Percentiles rank a stretch among this genome's conserved stretches.
Conservation (phyloP, 1,140 invertebrate genomes). For the Hycleus cichorii region DNA sequence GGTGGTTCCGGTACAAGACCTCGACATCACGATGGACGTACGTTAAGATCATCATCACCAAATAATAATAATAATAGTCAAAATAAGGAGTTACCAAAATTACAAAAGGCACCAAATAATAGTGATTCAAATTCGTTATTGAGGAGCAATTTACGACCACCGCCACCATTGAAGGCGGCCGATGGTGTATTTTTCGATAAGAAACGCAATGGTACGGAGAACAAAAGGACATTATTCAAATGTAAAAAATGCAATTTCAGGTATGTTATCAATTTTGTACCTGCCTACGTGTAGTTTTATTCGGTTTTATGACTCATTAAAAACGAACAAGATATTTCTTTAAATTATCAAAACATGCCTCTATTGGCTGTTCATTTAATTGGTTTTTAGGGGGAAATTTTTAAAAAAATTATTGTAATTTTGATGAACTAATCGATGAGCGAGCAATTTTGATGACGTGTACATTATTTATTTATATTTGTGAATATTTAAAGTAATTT, state of each 20-base stretch:
- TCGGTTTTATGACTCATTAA: no score
- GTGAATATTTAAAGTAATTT: no score
- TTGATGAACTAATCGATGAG: no score
- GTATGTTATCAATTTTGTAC: conserved; percentile 42
- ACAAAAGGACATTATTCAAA: conserved; percentile 61
- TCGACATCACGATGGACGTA: conserved; percentile 21
- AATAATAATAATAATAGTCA: conserved; percentile 32
- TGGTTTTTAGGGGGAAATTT: no score
- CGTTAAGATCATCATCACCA: conserved; percentile 20
- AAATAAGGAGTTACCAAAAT: conserved; percentile 43
- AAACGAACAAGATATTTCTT: no score
- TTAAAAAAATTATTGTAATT: no score
- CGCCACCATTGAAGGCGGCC: conserved; percentile 32
- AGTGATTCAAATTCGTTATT: conserved; percentile 35
- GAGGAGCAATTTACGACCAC: conserved; percentile 19
- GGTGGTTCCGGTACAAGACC: conserved; percentile 38
- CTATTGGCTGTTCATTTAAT: no score
- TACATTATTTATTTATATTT: no score
- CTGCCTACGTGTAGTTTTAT: no score
- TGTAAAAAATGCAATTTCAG: conserved; percentile 80
- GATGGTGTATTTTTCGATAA: conserved; percentile 30
- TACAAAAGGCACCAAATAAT: conserved; percentile 39
- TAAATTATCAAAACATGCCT: no score
- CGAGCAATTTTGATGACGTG: no score
- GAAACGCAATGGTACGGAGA: conserved; percentile 31